Evolutionary conservation across 1,140 invertebrate species (phyloP).

Genomic region (Drosophila baimaii): DNA sequence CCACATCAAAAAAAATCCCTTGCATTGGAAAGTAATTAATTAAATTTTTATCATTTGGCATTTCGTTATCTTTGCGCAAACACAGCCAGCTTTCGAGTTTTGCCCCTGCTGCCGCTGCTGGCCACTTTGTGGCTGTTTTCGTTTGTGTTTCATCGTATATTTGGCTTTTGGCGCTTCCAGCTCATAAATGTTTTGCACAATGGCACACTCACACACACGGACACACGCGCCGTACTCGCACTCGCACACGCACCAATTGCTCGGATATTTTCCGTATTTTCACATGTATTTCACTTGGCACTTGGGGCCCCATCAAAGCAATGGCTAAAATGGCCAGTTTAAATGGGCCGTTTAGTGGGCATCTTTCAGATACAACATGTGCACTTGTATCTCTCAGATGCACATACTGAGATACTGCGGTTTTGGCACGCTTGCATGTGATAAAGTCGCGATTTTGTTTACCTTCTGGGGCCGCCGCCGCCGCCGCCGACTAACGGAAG

Average conservation of each 20-base stretch:
- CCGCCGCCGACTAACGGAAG: conserved; percentile 66
- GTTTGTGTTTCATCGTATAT: conserved; percentile 31
- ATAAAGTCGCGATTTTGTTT: conserved; percentile 53
- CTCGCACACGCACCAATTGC: conserved; percentile 30
- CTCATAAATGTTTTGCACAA: conserved; percentile 57
- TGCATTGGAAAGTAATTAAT: conserved; percentile 37
- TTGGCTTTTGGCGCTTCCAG: conserved; percentile 44
- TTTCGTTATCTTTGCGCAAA: conserved; percentile 43
- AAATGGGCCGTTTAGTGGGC: conserved; percentile 12
- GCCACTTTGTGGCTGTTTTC: conserved; percentile 10
- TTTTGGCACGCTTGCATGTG: conserved; percentile 53
- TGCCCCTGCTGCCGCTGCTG: conserved; percentile 28
- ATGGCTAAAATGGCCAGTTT: conserved; percentile 10
- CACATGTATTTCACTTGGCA: conserved; percentile 32
- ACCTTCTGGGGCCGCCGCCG: conserved; percentile 38
- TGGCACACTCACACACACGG: conserved; percentile 8
- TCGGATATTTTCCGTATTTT: conserved; percentile 26
- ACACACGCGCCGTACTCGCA: not conserved
- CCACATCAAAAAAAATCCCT: conserved; percentile 8
- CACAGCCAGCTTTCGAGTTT: conserved; percentile 23
- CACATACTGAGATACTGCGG: conserved; percentile 3
- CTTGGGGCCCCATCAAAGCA: conserved; percentile 17
- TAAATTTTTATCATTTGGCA: conserved; percentile 42
- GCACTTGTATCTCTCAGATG: conserved; percentile 28
- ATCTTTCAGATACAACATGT: not conserved